Conservation (phyloP, 1,140 invertebrate genomes). For the Cyrtorhinus lividipennis region DNA sequence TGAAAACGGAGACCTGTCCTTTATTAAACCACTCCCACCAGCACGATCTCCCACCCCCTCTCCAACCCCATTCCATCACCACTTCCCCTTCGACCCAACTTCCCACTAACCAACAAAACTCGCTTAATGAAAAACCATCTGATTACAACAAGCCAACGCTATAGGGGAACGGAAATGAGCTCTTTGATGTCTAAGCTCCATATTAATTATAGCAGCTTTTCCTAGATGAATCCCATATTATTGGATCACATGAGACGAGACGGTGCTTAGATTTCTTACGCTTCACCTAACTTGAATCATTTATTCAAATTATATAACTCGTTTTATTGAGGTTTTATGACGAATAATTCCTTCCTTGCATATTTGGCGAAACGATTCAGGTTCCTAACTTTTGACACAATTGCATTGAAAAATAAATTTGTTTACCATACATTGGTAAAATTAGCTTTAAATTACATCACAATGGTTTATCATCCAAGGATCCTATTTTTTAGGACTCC, state of each 20-base stretch:
- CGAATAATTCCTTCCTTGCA: too few relatives aligned
- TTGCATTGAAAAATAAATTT: too few relatives aligned
- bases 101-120: conserved; percentile 13
- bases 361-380: too few relatives aligned
- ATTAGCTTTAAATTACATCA: too few relatives aligned
- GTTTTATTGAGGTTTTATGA: too few relatives aligned
- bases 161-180: background rate
- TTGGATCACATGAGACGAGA: background rate
- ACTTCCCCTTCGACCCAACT: background rate
- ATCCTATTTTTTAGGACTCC: too few relatives aligned
- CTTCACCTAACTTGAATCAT: too few relatives aligned
- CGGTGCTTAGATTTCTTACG: too few relatives aligned
- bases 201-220: conserved; percentile 6
- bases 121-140: conserved; percentile 16
- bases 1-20: conserved; percentile 15
- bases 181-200: background rate
- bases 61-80: background rate
- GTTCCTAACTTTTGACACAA: too few relatives aligned
- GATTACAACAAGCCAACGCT: conserved; percentile 4
- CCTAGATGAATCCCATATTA: conserved; percentile 2
- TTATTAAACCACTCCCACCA: conserved; percentile 12
- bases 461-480: too few relatives aligned
- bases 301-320: too few relatives aligned
- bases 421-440: too few relatives aligned
- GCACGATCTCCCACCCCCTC: background rate